A percentile compares a stretch with the other conserved stretches of the same genome.
Conservation (phyloP, 2,888 invertebrate genomes). For the Oithona nana region DNA sequence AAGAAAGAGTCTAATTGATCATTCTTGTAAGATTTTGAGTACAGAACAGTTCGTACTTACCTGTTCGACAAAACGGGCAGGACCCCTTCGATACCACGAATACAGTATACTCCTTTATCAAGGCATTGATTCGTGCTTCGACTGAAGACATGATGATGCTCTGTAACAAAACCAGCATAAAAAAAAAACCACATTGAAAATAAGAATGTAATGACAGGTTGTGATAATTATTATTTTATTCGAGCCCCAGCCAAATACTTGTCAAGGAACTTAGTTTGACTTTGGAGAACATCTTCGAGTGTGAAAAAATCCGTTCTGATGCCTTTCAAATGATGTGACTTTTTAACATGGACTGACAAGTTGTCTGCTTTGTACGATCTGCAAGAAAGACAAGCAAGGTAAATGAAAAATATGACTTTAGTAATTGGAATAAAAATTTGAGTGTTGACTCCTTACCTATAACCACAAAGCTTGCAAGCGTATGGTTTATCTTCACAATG, state of each 20-base stretch:
- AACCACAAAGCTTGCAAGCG: background rate
- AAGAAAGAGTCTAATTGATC: no score
- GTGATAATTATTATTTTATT: background rate
- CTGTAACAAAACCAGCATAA: no score
- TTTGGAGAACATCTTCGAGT: background rate
- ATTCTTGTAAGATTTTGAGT: no score
- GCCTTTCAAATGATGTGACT: background rate
- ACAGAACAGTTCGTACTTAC: no score
- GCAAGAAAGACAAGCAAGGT: no score
- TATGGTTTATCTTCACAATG: background rate
- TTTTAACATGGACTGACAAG: background rate
- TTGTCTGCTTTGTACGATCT: background rate
- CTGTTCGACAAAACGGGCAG: slow-evolving; percentile 74
- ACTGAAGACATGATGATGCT: background rate
- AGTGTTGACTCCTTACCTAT: background rate
- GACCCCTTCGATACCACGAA: slow-evolving; percentile 76
- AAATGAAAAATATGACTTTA: no score
- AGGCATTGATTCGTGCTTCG: slow-evolving; percentile 35
- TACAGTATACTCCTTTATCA: slow-evolving; percentile 51
- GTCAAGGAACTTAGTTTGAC: background rate
- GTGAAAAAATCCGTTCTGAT: background rate
- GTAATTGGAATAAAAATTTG: no score
- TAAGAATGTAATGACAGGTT: no score
- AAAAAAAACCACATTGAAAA: no score
- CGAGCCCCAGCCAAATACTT: background rate